A percentile compares a stretch with the other conserved stretches of the same genome.
These are phyloP conservation scores for Whitmania pigra DNA, from an alignment of 1,140 invertebrate species.

Conservation along the genomic window DNA sequence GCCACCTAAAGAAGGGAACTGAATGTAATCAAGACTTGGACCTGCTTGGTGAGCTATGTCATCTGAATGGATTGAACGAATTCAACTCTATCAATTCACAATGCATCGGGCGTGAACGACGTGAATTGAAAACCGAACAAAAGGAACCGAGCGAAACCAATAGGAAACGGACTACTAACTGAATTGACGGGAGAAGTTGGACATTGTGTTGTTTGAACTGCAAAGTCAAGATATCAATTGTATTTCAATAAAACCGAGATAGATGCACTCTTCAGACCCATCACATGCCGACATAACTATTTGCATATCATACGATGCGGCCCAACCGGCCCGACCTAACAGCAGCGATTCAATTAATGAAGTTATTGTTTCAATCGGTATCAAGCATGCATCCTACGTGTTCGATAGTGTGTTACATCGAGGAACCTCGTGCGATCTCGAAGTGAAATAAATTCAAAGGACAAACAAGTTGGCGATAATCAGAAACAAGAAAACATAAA, in stretches of 20 bases:
- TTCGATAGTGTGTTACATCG: not conserved
- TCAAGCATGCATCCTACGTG: not conserved
- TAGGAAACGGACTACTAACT: constrained; percentile 8
- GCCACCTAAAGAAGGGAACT: constrained; percentile 16
- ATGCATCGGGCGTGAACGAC: not conserved
- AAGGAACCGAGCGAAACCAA: not conserved
- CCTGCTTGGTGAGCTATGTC: constrained; percentile 9
- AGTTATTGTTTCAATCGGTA: not conserved
- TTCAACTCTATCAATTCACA: not conserved
- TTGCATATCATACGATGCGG: not conserved
- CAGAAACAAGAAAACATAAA: too few relatives aligned
- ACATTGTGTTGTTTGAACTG: not conserved
- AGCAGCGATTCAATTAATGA: not conserved
- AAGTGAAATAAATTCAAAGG: too few relatives aligned
- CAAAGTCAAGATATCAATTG: not conserved
- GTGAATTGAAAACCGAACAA: not conserved
- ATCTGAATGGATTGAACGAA: not conserved
- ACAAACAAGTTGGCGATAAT: too few relatives aligned
- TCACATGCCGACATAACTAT: not conserved
- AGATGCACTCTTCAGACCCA: not conserved
- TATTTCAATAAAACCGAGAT: not conserved
- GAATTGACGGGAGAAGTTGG: constrained; percentile 14
- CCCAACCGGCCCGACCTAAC: not conserved
- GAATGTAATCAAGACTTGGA: constrained; percentile 13
- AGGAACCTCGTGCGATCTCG: too few relatives aligned